Percentiles rank a stretch among this genome's conserved stretches.
These are phyloP conservation scores for Sphaerophoria rueppellii DNA, from an alignment of 2,888 invertebrate genomes.

Conservation along the genomic window DNA sequence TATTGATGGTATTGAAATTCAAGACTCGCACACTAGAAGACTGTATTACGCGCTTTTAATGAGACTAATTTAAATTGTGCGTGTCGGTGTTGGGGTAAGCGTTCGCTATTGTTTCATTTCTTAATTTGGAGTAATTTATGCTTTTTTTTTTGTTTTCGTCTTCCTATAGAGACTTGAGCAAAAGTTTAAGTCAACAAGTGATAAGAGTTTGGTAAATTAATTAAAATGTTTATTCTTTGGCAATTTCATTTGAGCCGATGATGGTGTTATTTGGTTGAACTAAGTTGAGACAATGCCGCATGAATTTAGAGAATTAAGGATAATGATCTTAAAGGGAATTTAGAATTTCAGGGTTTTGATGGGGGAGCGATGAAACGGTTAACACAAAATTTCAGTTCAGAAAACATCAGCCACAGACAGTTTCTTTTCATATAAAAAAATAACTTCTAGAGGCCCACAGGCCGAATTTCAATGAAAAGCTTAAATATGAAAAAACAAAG, in stretches of 20 bases:
- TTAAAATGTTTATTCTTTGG: slow-evolving; percentile 41
- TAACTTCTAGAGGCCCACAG: no score
- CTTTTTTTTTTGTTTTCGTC: neutral
- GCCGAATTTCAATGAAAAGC: no score
- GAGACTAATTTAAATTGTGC: slow-evolving; percentile 8
- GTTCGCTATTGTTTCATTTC: slow-evolving; percentile 4
- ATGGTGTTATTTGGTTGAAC: neutral
- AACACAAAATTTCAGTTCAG: no score
- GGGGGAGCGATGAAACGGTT: no score
- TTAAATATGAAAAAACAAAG: no score
- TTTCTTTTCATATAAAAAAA: no score
- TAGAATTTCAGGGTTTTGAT: no score
- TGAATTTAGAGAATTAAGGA: no score
- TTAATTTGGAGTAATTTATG: neutral
- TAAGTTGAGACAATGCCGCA: no score
- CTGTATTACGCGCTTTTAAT: slow-evolving; percentile 29
- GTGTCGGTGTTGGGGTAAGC: neutral
- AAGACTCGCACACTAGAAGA: slow-evolving; percentile 10
- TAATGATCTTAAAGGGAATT: no score
- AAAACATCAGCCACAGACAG: no score
- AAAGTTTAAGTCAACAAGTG: slow-evolving; percentile 44
- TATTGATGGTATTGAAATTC: slow-evolving; percentile 49
- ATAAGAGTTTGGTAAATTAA: slow-evolving; percentile 48
- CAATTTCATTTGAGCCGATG: neutral
- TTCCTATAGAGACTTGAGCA: neutral